phyloP scores from a whole-genome alignment of 2,113 vertebrate species.

The Lonchura striata region DNA sequence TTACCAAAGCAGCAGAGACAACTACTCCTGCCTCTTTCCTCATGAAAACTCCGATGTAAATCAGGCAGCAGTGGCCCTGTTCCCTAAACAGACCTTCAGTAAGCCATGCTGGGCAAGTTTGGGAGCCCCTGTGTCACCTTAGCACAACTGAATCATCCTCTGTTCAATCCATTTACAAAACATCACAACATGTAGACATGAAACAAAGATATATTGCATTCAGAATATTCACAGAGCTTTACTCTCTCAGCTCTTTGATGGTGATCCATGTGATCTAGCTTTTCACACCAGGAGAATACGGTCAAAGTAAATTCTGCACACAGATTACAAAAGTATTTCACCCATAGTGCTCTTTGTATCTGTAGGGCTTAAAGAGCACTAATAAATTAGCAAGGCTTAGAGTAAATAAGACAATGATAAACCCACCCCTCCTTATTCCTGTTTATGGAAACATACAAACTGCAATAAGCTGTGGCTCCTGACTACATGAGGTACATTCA shows the following conservation, averaged over 20 bases:
- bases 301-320: not conserved
- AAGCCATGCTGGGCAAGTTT: not conserved
- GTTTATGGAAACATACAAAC: fast-evolving
- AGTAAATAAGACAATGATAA: not conserved
- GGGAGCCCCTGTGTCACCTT: not conserved
- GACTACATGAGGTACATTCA: fast-evolving
- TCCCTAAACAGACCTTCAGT: not conserved
- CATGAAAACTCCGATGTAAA: not conserved
- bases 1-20: not conserved
- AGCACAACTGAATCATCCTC: not conserved
- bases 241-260: not conserved
- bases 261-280: not conserved
- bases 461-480: not conserved
- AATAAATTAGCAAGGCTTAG: not conserved
- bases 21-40: not conserved
- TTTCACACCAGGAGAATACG: not conserved
- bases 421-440: not conserved
- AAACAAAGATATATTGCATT: not conserved
- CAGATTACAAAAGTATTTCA: not conserved
- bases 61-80: not conserved
- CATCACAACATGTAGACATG: not conserved
- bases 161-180: not conserved
- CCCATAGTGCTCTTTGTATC: not conserved
- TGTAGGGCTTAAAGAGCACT: not conserved
- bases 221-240: not conserved